Conservation (phyloP, 2,888 invertebrate species). For the Pimpla rufipes region DNA sequence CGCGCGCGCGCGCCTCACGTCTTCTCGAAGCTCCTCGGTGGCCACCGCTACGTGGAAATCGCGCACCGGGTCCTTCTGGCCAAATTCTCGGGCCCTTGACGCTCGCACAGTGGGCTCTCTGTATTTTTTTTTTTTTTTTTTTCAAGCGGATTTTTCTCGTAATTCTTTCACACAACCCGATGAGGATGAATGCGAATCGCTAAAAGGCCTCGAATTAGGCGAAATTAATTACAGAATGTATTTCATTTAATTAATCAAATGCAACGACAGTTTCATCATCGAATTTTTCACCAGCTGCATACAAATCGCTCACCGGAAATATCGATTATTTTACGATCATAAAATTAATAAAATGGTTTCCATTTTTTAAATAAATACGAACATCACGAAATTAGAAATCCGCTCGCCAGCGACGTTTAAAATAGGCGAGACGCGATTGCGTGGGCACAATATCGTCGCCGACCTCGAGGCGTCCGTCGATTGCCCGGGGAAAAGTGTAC, state of each 20-base stretch:
- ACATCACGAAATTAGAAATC: too few species aligned
- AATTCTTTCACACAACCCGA: not conserved
- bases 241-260: too few species aligned
- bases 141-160: not conserved
- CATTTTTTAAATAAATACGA: too few species aligned
- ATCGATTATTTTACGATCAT: too few species aligned
- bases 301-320: too few species aligned
- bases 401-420: not conserved
- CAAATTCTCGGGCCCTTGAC: not conserved
- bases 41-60: not conserved
- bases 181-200: too few species aligned
- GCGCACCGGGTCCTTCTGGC: not conserved
- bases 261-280: too few species aligned
- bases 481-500: not conserved
- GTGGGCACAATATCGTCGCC: not conserved
- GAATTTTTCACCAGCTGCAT: too few species aligned
- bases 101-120: not conserved
- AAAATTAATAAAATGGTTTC: slow-evolving; percentile 8
- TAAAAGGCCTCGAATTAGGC: too few species aligned
- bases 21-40: not conserved
- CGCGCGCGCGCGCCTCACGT: too few species aligned
- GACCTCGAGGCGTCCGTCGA: slow-evolving; percentile 7
- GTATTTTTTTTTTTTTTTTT: not conserved
- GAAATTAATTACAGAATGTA: too few species aligned
- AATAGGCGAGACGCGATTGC: not conserved